Evolutionary conservation across 2,797 vertebrate genomes (phyloP).

Genomic region (Poecilia gillii): DNA sequence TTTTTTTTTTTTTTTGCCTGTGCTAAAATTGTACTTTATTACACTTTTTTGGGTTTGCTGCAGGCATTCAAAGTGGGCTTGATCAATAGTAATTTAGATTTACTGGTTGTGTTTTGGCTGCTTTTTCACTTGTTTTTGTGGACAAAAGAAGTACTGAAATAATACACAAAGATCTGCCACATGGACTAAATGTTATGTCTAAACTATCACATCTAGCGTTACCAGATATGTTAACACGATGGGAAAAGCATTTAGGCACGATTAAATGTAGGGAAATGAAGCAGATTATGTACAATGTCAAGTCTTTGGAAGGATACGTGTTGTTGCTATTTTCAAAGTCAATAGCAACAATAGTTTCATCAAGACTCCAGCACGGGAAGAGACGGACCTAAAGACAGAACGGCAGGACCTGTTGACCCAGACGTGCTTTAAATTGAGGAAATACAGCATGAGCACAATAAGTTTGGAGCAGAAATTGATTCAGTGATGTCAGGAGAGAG

Average conservation of each 20-base stretch:
- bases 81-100: neutral
- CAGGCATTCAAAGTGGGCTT: neutral
- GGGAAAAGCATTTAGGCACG: no score
- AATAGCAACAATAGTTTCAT: neutral
- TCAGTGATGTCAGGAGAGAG: neutral
- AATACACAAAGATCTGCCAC: neutral
- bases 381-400: neutral
- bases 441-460: neutral
- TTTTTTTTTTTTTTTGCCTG: neutral
- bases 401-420: neutral
- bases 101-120: neutral
- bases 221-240: no score
- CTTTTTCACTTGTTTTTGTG: neutral
- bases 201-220: neutral
- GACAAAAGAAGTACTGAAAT: neutral
- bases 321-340: neutral
- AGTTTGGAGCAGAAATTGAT: neutral
- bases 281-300: no score
- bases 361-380: neutral
- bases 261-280: no score
- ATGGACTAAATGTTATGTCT: no score
- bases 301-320: no score
- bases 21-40: neutral
- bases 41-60: neutral
- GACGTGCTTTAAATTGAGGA: neutral